Conservation (phyloP, 2,113 vertebrate species). For the Rhea pennata region DNA sequence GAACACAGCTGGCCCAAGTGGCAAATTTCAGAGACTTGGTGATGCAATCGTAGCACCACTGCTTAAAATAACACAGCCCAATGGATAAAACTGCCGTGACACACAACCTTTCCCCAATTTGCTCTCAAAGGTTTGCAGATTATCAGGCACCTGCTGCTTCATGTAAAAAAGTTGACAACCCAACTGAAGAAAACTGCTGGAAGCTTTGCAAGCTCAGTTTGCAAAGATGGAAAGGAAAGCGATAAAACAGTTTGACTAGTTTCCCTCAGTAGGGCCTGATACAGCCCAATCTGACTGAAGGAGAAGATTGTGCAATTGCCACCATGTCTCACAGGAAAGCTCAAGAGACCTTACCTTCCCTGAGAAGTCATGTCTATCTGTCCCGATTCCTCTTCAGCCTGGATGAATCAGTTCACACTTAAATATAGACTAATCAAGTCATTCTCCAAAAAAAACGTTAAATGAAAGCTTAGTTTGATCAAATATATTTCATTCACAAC, state of each 20-base stretch:
- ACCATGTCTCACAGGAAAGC: neutral
- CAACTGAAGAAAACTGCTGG: constrained; percentile 5
- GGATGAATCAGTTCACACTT: neutral
- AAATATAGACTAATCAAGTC: neutral
- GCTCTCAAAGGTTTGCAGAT: neutral
- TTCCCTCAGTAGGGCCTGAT: neutral
- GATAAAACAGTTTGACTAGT: neutral
- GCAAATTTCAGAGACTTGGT: neutral
- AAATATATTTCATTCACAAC: neutral
- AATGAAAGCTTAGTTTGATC: neutral
- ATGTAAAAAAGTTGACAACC: neutral
- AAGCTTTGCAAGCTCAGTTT: neutral
- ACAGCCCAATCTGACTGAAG: neutral
- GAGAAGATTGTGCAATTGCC: neutral
- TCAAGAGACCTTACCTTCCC: neutral
- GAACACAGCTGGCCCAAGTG: neutral
- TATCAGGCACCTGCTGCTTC: constrained; percentile 31
- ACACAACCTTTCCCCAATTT: neutral
- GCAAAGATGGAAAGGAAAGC: neutral
- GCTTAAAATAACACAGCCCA: neutral
- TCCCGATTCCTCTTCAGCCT: neutral
- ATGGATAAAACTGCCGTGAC: neutral
- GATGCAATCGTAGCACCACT: neutral
- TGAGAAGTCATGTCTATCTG: neutral
- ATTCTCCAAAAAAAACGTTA: neutral